Evolutionary conservation across 2,797 vertebrate genomes (phyloP).

Genomic region (Macropodus opercularis): DNA sequence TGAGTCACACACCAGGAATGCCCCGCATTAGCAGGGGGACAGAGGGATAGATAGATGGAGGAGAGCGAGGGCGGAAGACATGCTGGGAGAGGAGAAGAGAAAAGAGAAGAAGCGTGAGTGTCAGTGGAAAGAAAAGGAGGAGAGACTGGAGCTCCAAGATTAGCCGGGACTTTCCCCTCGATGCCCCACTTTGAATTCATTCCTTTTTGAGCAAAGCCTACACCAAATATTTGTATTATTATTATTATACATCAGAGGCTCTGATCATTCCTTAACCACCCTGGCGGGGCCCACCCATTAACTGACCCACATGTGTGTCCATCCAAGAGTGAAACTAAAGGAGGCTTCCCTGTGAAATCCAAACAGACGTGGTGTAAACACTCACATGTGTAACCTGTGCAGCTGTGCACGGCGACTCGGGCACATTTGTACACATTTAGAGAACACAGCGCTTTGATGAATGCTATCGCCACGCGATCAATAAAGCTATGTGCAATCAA

Average conservation of each 20-base stretch:
- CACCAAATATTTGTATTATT: too few relatives aligned
- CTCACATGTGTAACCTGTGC: slow-evolving; percentile 36
- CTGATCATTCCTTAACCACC: slow-evolving; percentile 34
- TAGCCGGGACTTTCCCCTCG: slow-evolving; percentile 74
- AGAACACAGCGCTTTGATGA: neutral
- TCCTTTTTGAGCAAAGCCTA: too few relatives aligned
- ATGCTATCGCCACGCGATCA: neutral
- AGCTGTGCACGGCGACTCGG: slow-evolving; percentile 33
- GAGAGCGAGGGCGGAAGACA: slow-evolving; percentile 7
- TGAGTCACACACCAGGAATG: slow-evolving; percentile 78
- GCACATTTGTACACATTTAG: neutral
- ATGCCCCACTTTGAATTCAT: slow-evolving; percentile 49
- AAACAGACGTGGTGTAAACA: slow-evolving; percentile 56
- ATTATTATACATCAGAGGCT: too few relatives aligned
- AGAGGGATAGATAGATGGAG: slow-evolving; percentile 58
- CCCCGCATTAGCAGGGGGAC: slow-evolving; percentile 74
- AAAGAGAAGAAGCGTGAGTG: slow-evolving; percentile 44
- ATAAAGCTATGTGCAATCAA: slow-evolving; percentile 2
- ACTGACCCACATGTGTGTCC: slow-evolving; percentile 20
- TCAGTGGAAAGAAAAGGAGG: slow-evolving; percentile 66
- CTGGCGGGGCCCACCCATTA: slow-evolving; percentile 10
- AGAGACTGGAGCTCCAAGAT: slow-evolving; percentile 62
- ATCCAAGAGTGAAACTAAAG: slow-evolving; percentile 19
- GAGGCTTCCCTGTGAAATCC: slow-evolving; percentile 37
- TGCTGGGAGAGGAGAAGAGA: slow-evolving; percentile 6